Evolutionary conservation across 2,797 vertebrate genomes (phyloP), one percentile per base, ranked within the genome.

Genomic region (Notoglanidium macrostoma): DNA sequence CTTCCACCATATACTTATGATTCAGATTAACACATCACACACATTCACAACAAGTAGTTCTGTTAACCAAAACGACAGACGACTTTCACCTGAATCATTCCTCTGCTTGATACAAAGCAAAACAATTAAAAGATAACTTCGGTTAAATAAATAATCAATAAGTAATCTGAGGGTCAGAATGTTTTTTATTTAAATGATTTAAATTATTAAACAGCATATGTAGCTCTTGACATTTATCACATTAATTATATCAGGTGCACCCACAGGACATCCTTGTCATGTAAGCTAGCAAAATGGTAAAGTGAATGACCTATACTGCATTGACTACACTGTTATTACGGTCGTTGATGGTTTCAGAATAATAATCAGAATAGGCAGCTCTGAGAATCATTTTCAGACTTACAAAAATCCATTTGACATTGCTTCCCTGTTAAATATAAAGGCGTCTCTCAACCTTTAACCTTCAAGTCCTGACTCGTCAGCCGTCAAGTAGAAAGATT

Each of bases 181-280:
- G 49, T n/a, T 44, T 85, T 32, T 55, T 84, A 84, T 51, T 73
- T 59, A 23, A 40, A 46, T 61, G 29, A 61, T 7, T 70, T 17
- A 72, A 57, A 59, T 44, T 44, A 46, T 73, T 61, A 46, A 85
- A 61, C 17, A 32, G 70, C 19, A 57, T 73, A 74, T 73, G 35
- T n/a, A 59, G 70, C 54, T 46, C 15, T 85, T 54, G 67, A 85
- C 83, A 32, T 46, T 73, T 85, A 85, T 85, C 83, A 74, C 46
- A 63, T 49, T 74, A 74, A 85, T 74, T 85, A 74, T 85, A 74
- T 85, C 83, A 85, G 83, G 54, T 61, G 35, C 55, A 85, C 68
- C 55, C 70, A 74, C 70, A 85, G 83, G 83, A 85, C 83, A 73
- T 74, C 40, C 35, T 85, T 73, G 83, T 85, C 54, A 61, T 85